phyloP scores from a whole-genome alignment of 2,888 invertebrate species.

The Cancer borealis region DNA sequence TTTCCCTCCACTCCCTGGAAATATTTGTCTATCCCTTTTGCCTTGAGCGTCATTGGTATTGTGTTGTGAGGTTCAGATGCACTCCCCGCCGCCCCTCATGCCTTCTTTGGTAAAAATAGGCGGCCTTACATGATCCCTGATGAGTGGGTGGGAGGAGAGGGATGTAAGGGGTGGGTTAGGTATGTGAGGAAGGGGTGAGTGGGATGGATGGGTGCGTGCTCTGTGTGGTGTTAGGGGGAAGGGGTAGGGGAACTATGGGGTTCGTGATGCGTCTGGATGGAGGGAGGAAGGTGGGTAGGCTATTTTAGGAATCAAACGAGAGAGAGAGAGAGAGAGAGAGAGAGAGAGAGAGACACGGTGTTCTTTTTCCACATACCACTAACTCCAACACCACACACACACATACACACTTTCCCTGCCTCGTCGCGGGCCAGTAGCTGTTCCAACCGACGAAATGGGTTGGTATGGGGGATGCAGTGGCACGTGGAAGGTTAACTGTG shows the following conservation, averaged over 20 bases:
- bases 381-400: background rate
- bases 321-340: background rate
- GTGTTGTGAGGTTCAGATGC: background rate
- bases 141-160: background rate
- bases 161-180: background rate
- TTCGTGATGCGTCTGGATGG: background rate
- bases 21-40: background rate
- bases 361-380: background rate
- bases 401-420: background rate
- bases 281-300: background rate
- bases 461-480: background rate
- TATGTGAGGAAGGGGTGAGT: background rate
- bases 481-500: background rate
- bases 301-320: background rate
- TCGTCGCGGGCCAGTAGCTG: background rate
- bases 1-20: background rate
- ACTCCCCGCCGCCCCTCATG: background rate
- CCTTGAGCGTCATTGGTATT: background rate
- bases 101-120: background rate
- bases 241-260: background rate
- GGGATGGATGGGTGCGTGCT: background rate
- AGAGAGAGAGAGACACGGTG: constrained; percentile 6
- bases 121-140: background rate
- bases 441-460: background rate
- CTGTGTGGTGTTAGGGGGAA: background rate